A percentile compares a stretch with the other conserved stretches of the same genome.
These are phyloP conservation scores for Caenorhabditis sp. DNA, from an alignment of 2,888 invertebrate genomes.

Conservation along the genomic window DNA sequence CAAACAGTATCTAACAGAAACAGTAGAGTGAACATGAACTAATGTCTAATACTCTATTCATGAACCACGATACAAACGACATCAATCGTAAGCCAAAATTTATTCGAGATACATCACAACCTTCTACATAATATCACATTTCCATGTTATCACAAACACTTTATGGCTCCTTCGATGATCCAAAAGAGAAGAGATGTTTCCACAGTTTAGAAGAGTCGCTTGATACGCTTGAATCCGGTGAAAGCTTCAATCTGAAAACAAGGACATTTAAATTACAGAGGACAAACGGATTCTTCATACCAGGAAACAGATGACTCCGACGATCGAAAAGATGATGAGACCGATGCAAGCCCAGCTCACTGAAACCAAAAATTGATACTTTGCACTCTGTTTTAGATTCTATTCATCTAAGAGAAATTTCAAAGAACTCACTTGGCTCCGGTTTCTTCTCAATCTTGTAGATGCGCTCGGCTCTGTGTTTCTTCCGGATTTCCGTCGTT, in stretches of 20 bases:
- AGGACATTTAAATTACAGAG: background rate
- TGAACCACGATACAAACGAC: too few relatives aligned
- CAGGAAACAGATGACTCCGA: conserved; percentile 35
- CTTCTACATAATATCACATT: background rate
- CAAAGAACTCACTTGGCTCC: conserved; percentile 52
- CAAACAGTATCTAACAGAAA: too few relatives aligned
- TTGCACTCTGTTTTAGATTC: conserved; percentile 5
- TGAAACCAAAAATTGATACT: conserved; percentile 27
- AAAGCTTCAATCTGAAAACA: conserved; percentile 49
- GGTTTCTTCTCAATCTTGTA: conserved; percentile 61
- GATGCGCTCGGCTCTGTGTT: conserved; percentile 45
- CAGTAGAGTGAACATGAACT: too few relatives aligned
- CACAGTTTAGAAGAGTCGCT: conserved; percentile 16
- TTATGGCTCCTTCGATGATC: background rate
- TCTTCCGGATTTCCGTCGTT: conserved; percentile 31
- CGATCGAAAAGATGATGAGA: conserved; percentile 8
- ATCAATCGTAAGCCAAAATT: background rate
- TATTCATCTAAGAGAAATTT: background rate
- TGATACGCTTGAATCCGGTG: conserved; percentile 33
- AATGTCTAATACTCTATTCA: too few relatives aligned
- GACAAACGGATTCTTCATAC: background rate
- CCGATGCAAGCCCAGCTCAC: conserved; percentile 35
- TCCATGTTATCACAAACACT: background rate
- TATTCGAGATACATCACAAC: conserved; percentile 10
- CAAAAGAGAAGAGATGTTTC: too few relatives aligned